Base-by-base conservation (phyloP, 2,888 invertebrate species). In the Plebejus anna region DNA sequence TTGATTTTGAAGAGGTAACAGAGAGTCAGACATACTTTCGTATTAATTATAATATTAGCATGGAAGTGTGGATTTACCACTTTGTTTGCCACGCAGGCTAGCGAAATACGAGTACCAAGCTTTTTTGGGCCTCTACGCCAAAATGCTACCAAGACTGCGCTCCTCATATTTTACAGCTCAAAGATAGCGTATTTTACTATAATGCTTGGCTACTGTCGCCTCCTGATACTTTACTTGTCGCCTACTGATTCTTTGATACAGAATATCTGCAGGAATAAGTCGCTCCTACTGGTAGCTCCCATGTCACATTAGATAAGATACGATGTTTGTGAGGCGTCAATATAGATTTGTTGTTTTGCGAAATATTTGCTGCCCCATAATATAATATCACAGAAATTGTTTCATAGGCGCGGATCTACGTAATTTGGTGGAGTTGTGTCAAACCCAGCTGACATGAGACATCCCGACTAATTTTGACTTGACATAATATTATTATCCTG, bases 191-290 rank as follows among this genome's bases (percentile, higher is more conserved):
- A 5, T 6, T 66, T 66, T 66, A 66, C 66, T 66, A 11, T 66
- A 78, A 78, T 78, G 78, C 77, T 79, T 77, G 72, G 79, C 81
- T 79, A 79, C 81, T 76, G 79, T 75, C 76, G 77, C 77, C 70
- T 38, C 75, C 38, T 22, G 22, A 22, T 22, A 22, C 22, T 22
- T 22, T 22, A 22, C 22, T 22, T 22, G 22, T 22, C 22, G 22
- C 22, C 22, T 22, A 22, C 22, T 22, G 22, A 22, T 22, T 22
- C 16, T 6, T 11, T 70, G 66, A 66, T 66, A 66, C 66, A 32
- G 66, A 13, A 9, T 66, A 66, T 66, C 66, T 36, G 11, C 4
- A 66, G 4, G 13, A 32, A 66, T 32, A 66, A 66, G 61, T 61
- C 66, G 66, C 6, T 66, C 66, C 16, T 66, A 66, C 32, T 66